Evolutionary conservation across 1,140 invertebrate species (phyloP).

Genomic region (Rhynchophorus ferrugineus): DNA sequence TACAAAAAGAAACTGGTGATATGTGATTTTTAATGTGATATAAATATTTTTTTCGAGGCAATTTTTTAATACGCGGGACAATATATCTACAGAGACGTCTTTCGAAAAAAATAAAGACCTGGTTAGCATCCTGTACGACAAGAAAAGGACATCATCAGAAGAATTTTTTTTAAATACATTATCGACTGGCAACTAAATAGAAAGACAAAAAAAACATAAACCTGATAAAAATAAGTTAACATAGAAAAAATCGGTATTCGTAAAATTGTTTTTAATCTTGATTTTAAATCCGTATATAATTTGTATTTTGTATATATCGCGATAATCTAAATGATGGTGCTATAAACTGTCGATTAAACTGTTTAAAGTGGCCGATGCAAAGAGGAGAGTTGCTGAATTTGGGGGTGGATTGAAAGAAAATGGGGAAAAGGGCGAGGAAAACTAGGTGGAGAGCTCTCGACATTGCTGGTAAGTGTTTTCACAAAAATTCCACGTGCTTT

Average conservation of each 20-base stretch:
- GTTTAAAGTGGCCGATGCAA: constrained; percentile 19
- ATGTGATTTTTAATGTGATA: constrained; percentile 14
- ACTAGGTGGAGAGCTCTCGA: constrained; percentile 37
- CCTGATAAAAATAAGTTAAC: too few relatives aligned
- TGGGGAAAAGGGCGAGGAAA: constrained; percentile 38
- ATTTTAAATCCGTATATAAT: too few relatives aligned
- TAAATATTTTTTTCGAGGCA: background rate
- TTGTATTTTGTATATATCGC: too few relatives aligned
- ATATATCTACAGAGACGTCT: too few relatives aligned
- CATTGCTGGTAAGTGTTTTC: constrained; percentile 33
- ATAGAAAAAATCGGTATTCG: too few relatives aligned
- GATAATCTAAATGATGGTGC: constrained; percentile 14
- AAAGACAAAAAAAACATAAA: too few relatives aligned
- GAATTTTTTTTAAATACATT: background rate
- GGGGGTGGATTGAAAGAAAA: constrained; percentile 28
- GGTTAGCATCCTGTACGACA: background rate
- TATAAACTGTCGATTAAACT: constrained; percentile 8
- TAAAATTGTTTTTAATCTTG: too few relatives aligned
- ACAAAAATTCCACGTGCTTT: constrained; percentile 1
- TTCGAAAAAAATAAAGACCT: background rate
- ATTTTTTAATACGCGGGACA: constrained; percentile 10
- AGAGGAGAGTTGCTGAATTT: constrained; percentile 11
- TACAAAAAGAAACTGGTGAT: constrained; percentile 4
- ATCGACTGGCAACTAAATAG: constrained; percentile 1
- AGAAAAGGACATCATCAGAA: background rate